A percentile compares a stretch with the other conserved stretches of the same genome.
Evolutionary conservation across 2,113 vertebrate species (phyloP).

Genomic region (Burhinus oedicnemus): DNA sequence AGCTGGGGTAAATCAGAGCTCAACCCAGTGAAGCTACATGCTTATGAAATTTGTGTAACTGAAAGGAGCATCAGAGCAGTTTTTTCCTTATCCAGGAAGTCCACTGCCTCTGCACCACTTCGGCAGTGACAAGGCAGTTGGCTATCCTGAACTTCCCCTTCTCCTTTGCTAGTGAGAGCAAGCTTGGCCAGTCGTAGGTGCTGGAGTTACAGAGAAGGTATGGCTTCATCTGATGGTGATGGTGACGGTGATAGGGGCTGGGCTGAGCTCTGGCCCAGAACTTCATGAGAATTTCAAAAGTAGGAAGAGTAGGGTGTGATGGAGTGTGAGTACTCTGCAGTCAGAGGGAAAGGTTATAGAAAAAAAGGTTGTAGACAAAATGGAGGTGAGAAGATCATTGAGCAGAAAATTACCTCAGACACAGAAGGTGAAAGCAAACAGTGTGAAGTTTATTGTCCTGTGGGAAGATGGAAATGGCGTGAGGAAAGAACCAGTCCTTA

Average conservation of each 20-base stretch:
- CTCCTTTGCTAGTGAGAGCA: background rate
- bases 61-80: background rate
- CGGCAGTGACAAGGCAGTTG: background rate
- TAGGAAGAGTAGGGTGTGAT: background rate
- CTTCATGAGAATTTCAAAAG: background rate
- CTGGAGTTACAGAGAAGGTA: background rate
- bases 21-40: background rate
- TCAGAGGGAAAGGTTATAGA: background rate
- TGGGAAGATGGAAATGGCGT: background rate
- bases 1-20: background rate
- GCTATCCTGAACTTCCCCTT: background rate
- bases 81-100: background rate
- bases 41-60: background rate
- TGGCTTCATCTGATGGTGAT: background rate
- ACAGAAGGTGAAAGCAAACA: background rate
- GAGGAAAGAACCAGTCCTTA: background rate
- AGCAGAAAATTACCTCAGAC: rapidly evolving
- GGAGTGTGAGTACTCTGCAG: rapidly evolving
- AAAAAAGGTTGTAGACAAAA: background rate
- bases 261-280: background rate
- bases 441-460: background rate
- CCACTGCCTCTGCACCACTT: background rate
- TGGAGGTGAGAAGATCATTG: background rate
- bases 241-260: background rate
- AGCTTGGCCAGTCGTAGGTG: background rate